Conservation (phyloP, 2,113 vertebrate genomes). For the Psittacus erithacus region DNA sequence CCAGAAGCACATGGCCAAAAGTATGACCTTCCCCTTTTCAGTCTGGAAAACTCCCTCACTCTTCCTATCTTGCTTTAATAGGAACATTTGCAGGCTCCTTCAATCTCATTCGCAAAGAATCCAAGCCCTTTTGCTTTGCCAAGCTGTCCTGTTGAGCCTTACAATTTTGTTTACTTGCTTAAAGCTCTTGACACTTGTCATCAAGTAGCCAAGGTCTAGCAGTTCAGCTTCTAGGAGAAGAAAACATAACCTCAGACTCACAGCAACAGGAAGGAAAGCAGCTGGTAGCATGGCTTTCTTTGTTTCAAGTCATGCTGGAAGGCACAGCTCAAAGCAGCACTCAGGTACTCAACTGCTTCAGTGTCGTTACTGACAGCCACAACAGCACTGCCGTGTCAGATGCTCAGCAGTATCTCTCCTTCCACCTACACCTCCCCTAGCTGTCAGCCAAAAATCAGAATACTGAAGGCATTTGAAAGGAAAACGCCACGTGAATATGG, state of each 20-base stretch:
- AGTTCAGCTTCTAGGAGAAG: neutral
- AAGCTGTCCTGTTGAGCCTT: neutral
- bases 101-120: neutral
- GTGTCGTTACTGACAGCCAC: slow-evolving; percentile 18
- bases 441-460: slow-evolving; percentile 37
- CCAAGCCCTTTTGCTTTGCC: neutral
- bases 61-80: neutral
- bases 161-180: neutral
- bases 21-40: neutral
- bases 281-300: neutral
- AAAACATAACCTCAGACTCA: neutral
- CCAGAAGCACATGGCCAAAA: neutral
- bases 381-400: neutral
- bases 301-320: neutral
- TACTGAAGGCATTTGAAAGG: slow-evolving; percentile 1
- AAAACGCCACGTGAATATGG: neutral
- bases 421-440: slow-evolving; percentile 27
- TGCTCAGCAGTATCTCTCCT: neutral
- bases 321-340: neutral
- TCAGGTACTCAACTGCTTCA: neutral
- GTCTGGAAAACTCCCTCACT: neutral
- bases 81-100: neutral
- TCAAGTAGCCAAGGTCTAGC: neutral
- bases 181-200: neutral
- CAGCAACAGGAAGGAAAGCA: neutral